Conservation (phyloP, 2,113 vertebrate genomes). For the Halcyon malimbica region DNA sequence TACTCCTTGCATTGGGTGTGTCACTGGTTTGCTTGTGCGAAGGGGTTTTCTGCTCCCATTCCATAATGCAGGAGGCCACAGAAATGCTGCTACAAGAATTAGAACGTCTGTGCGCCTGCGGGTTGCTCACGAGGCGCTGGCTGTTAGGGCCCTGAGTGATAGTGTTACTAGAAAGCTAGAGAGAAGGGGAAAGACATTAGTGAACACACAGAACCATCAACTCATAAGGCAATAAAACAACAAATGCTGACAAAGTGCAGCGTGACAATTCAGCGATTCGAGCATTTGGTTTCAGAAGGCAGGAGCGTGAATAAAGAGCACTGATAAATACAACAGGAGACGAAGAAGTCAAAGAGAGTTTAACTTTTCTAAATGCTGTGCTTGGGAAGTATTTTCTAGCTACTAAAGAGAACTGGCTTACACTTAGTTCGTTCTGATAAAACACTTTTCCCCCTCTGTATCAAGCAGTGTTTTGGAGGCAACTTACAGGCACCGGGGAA, state of each 20-base stretch:
- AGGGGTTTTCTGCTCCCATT: slow-evolving; percentile 91
- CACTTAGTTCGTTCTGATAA: background rate
- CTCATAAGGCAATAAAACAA: background rate
- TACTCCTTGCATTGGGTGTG: slow-evolving; percentile 70
- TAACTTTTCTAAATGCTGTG: background rate
- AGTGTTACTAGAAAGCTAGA: slow-evolving; percentile 72
- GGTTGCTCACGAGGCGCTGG: slow-evolving; percentile 61
- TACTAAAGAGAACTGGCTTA: background rate
- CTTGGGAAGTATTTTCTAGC: background rate
- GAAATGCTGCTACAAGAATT: slow-evolving; percentile 85
- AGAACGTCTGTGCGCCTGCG: slow-evolving; percentile 74
- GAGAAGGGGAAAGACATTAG: slow-evolving; percentile 70
- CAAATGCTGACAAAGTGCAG: background rate
- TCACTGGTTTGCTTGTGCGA: slow-evolving; percentile 71
- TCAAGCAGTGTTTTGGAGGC: background rate
- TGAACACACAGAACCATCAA: background rate
- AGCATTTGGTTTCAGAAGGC: background rate
- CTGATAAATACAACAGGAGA: background rate
- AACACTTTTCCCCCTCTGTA: fast-evolving
- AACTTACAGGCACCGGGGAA: slow-evolving; percentile 81
- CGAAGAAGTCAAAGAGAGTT: background rate
- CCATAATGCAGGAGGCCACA: slow-evolving; percentile 90
- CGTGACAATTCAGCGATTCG: background rate
- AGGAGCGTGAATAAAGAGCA: background rate
- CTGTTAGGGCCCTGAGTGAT: slow-evolving; percentile 66